A percentile compares a stretch with the other conserved stretches of the same genome.
These are phyloP conservation scores for Norana najaformis DNA, from an alignment of 2,888 invertebrate species.

Conservation along the genomic window DNA sequence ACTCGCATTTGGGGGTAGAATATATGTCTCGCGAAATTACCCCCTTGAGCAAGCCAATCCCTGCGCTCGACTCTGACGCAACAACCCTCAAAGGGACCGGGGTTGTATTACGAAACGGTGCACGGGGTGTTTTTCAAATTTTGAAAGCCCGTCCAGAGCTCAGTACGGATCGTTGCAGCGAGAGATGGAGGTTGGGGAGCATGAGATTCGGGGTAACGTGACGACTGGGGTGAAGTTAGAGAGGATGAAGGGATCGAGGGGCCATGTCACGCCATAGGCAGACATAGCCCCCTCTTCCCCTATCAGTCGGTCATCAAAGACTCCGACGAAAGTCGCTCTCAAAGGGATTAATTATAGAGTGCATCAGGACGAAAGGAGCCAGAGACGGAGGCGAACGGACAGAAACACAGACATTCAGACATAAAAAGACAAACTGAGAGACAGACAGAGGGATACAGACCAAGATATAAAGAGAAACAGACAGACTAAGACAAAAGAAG, in stretches of 20 bases:
- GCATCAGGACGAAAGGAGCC: neutral
- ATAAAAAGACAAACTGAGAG: neutral
- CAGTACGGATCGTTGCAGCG: neutral
- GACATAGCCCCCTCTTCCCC: neutral
- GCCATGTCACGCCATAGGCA: constrained; percentile 6
- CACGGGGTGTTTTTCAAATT: constrained; percentile 10
- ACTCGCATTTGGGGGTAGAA: neutral
- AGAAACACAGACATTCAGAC: neutral
- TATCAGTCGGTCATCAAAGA: neutral
- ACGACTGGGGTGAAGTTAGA: neutral
- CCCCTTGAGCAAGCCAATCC: constrained; percentile 13
- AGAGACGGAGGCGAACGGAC: neutral
- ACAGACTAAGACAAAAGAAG: neutral
- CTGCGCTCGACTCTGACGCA: neutral
- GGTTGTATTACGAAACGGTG: neutral
- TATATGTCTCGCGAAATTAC: neutral
- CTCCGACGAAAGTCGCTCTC: neutral
- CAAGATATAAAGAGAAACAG: neutral
- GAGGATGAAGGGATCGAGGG: neutral
- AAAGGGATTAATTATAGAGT: constrained; percentile 13
- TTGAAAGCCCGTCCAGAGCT: neutral
- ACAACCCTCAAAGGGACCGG: neutral
- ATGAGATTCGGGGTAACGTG: neutral
- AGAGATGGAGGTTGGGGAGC: neutral
- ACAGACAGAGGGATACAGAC: neutral